A percentile compares a stretch with the other conserved stretches of the same genome.
These are phyloP conservation scores for Drosophila mettleri DNA, from an alignment of 2,888 invertebrate genomes.

Conservation along the genomic window DNA sequence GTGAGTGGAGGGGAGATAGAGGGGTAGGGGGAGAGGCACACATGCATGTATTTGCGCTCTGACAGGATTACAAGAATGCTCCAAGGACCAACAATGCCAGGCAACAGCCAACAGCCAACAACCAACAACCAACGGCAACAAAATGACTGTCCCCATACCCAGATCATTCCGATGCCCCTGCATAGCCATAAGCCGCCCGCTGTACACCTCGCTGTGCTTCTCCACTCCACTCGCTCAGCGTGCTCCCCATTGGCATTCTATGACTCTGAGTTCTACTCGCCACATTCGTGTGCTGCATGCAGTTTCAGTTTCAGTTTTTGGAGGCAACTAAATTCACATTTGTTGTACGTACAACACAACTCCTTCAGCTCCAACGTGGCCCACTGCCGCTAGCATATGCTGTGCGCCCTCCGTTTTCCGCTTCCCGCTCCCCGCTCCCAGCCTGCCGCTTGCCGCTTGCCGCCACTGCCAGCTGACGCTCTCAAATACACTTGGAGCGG, in stretches of 20 bases:
- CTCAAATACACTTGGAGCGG: slow-evolving; percentile 5
- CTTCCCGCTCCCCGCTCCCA: background rate
- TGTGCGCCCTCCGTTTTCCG: background rate
- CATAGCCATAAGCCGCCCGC: background rate
- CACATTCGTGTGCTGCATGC: slow-evolving; percentile 46
- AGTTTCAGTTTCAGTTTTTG: slow-evolving; percentile 58
- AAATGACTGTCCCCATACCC: slow-evolving; percentile 50
- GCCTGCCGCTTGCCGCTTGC: slow-evolving; percentile 4
- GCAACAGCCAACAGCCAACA: slow-evolving; percentile 42
- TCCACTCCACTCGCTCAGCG: background rate
- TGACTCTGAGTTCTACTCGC: slow-evolving; percentile 14
- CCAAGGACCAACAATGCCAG: slow-evolving; percentile 72
- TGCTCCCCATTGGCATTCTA: slow-evolving; percentile 9
- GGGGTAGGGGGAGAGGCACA: background rate
- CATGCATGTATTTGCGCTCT: slow-evolving; percentile 38
- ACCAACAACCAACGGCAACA: slow-evolving; percentile 50
- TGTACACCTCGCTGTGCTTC: background rate
- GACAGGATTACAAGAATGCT: slow-evolving; percentile 79
- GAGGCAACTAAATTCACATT: slow-evolving; percentile 75
- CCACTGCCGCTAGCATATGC: slow-evolving; percentile 5
- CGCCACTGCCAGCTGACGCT: background rate
- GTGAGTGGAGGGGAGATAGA: too few species aligned
- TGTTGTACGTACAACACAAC: slow-evolving; percentile 37
- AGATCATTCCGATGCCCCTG: slow-evolving; percentile 4
- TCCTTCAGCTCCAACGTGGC: background rate